Base-by-base conservation (phyloP, 2,888 invertebrate species). In the Crocallis elinguaria region DNA sequence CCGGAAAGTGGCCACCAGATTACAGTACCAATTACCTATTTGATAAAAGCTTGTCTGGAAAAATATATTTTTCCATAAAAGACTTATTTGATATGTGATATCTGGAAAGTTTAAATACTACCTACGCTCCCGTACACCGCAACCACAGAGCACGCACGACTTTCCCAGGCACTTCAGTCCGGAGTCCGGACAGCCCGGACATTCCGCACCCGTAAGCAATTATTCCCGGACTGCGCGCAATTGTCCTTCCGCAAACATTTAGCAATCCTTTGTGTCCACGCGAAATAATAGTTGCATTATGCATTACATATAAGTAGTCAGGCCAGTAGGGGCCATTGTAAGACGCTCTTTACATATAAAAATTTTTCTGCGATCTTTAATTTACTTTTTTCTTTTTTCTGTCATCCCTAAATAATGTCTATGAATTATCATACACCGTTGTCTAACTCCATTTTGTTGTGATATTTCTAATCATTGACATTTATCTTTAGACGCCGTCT, bases 121-220 rank as follows among this genome's bases (percentile, higher is more conserved):
- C n/a, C 16, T 12, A 17, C 9, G 9, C 11, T 25, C n/a, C 3
- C 29, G 2, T 27, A 16, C 27, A 30, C 13, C n/a, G 7, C 19
- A 17, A 19, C 27, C 41, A 19, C 41, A 29, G 8, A 30, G 11
- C 37, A 30, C 43, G 30, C 30, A 25, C 23, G 33, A 19, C 21
- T 27, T 25, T 14, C 25, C 35, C 51, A 29, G 41, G 13, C 29
- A 29, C 41, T 29, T 39, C 33, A 37, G 32, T 27, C 33, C 23
- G 11, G 64, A 41, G 50, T 12, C 48, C 45, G 39, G 39, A 30
- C 25, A 2, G 23, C 33, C 38, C 61, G 57, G 60, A 66, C 65
- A 75, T 76, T 78, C 77, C 75, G 66, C 66, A 62, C 73, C 70
- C 73, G 66, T 77, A 74, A 77, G 72, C 81, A 82, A 82, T 82